Evolutionary conservation across 2,888 invertebrate species (phyloP).

Genomic region (Oasisia sp.): DNA sequence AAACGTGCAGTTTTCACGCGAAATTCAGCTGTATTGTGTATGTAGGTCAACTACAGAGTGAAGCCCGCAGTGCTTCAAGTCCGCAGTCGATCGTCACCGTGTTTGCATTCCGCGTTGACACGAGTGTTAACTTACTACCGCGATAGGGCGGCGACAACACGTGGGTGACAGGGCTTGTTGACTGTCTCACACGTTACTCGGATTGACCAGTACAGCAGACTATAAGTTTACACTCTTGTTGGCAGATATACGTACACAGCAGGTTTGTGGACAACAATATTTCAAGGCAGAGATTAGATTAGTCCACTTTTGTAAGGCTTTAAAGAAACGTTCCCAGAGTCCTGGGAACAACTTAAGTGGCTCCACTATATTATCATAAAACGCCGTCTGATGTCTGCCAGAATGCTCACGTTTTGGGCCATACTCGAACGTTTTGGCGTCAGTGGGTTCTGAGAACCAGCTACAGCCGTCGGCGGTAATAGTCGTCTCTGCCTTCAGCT

Average conservation of each 20-base stretch:
- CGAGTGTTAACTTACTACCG: not conserved
- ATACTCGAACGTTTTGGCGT: not conserved
- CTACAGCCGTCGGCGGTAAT: not conserved
- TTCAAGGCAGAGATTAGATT: not conserved
- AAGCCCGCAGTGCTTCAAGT: not conserved
- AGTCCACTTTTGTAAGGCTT: not conserved
- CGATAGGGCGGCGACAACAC: not conserved
- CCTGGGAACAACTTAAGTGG: not conserved
- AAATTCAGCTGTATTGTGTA: not conserved
- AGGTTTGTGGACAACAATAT: not conserved
- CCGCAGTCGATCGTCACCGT: not conserved
- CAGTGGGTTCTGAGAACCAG: not conserved
- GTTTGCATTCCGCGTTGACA: not conserved
- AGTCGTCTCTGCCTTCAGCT: not conserved
- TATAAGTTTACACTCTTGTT: too few relatives aligned
- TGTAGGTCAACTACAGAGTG: not conserved
- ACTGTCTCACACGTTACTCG: not conserved
- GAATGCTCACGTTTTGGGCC: not conserved
- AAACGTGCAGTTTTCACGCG: not conserved
- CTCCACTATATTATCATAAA: not conserved
- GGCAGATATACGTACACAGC: too few relatives aligned
- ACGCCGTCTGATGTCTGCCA: not conserved
- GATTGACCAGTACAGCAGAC: not conserved
- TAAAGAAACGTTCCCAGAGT: not conserved
- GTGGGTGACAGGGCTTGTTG: not conserved